These are phyloP conservation scores for Archilochus colubris DNA, from an alignment of 2,113 vertebrate genomes.

Conservation along the genomic window DNA sequence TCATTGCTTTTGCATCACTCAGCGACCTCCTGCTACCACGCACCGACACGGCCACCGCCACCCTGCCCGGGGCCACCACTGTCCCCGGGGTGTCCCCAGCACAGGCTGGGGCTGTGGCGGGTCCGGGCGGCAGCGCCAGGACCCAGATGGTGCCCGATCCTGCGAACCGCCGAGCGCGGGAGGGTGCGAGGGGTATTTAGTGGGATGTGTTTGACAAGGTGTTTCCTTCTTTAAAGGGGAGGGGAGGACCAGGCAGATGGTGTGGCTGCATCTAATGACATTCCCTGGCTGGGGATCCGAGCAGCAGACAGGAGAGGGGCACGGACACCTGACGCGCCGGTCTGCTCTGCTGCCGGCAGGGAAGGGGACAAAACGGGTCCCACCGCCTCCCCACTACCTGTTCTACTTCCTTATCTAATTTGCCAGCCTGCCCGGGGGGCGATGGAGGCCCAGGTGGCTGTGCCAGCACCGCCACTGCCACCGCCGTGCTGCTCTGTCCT, in stretches of 20 bases:
- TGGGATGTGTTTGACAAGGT: conserved; percentile 72
- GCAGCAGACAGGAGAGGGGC: conserved; percentile 59
- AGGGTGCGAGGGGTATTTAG: conserved; percentile 64
- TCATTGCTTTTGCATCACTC: neutral
- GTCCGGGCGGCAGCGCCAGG: neutral
- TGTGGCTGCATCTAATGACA: conserved; percentile 66
- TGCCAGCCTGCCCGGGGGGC: rapidly evolving
- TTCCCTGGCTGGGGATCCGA: conserved; percentile 62
- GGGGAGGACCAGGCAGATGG: conserved; percentile 62
- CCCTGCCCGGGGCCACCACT: neutral
- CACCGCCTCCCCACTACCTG: rapidly evolving
- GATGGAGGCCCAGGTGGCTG: neutral
- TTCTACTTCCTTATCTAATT: neutral
- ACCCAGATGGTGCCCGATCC: conserved; percentile 67
- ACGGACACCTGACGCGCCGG: conserved; percentile 47
- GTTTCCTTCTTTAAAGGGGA: conserved; percentile 67
- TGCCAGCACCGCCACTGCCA: neutral
- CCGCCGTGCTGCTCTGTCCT: neutral
- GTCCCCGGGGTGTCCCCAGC: too few relatives aligned
- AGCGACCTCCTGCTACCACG: rapidly evolving
- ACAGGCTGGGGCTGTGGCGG: rapidly evolving
- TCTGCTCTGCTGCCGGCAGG: conserved; percentile 29
- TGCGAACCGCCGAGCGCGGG: neutral
- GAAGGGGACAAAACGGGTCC: conserved; percentile 14
- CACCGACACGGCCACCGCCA: rapidly evolving